Conservation (phyloP, 2,113 vertebrate genomes). For the Morone chrysops region DNA sequence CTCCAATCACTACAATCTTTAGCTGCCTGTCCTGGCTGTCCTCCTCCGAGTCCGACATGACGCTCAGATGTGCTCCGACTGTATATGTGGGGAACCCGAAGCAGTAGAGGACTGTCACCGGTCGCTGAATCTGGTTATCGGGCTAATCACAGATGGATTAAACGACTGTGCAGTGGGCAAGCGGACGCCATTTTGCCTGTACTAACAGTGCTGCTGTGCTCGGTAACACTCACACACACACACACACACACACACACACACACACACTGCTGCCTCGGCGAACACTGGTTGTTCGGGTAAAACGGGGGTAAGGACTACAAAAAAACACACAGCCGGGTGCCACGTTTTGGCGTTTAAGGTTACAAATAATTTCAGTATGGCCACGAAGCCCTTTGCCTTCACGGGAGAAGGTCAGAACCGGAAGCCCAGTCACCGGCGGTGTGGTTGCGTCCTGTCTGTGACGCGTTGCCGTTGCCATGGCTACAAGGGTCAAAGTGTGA, state of each 20-base stretch:
- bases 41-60: conserved; percentile 98
- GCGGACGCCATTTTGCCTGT: conserved; percentile 87
- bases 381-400: not conserved
- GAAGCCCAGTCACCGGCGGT: conserved; percentile 23
- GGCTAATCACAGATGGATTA: conserved; percentile 76
- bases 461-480: conserved; percentile 84
- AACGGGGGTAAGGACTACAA: not conserved
- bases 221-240: conserved; percentile 29
- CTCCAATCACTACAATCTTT: conserved; percentile 95
- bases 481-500: conserved; percentile 61
- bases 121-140: not conserved
- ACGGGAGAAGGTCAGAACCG: conserved; percentile 24
- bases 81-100: not conserved
- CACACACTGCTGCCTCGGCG: not conserved
- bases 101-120: not conserved
- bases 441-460: conserved; percentile 70
- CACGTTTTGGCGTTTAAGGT: not conserved
- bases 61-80: conserved; percentile 16
- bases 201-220: conserved; percentile 28
- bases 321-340: not conserved
- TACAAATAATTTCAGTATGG: not conserved
- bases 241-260: conserved; percentile 7
- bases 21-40: conserved; percentile 95
- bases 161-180: conserved; percentile 61
- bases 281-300: not conserved